These are phyloP conservation scores for Drosophila setifemur DNA, from an alignment of 1,140 invertebrate genomes.

Conservation along the genomic window DNA sequence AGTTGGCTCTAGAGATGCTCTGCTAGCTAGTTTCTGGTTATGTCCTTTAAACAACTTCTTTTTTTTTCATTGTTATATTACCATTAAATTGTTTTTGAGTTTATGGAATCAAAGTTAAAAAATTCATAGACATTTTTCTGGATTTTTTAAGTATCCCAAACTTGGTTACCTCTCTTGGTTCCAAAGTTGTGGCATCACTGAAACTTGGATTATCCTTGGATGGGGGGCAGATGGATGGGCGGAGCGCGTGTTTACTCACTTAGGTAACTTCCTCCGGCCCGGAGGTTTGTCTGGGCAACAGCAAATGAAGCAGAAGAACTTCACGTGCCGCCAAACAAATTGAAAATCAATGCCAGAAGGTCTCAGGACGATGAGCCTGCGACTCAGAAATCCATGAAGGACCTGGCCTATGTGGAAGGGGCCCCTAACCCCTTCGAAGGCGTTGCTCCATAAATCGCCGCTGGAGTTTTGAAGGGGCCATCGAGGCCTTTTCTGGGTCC, in stretches of 20 bases:
- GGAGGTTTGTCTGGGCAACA: constrained; percentile 2
- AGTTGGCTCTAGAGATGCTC: neutral
- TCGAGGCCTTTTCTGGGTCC: constrained; percentile 20
- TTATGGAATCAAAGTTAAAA: too few species aligned
- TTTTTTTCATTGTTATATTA: too few species aligned
- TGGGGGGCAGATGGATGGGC: neutral
- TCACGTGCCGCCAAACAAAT: constrained; percentile 74
- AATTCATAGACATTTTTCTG: too few species aligned
- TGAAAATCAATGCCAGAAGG: constrained; percentile 67
- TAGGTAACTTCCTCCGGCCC: constrained; percentile 55
- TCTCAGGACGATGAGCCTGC: neutral
- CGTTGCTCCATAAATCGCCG: constrained; percentile 48
- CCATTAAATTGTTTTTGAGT: too few species aligned
- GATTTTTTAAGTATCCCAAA: too few species aligned
- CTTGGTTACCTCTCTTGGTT: too few species aligned
- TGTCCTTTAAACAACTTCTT: too few species aligned
- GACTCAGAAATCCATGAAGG: constrained; percentile 3
- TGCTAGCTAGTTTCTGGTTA: neutral
- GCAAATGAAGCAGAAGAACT: constrained; percentile 72
- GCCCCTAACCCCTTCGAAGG: constrained; percentile 46
- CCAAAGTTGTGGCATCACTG: neutral
- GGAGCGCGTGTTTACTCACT: constrained; percentile 55
- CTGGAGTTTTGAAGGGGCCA: constrained; percentile 24
- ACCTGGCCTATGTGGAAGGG: neutral
- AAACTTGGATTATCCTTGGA: too few species aligned